phyloP scores from a whole-genome alignment of 2,797 vertebrate genomes.

The Sebastes trivittatus region DNA sequence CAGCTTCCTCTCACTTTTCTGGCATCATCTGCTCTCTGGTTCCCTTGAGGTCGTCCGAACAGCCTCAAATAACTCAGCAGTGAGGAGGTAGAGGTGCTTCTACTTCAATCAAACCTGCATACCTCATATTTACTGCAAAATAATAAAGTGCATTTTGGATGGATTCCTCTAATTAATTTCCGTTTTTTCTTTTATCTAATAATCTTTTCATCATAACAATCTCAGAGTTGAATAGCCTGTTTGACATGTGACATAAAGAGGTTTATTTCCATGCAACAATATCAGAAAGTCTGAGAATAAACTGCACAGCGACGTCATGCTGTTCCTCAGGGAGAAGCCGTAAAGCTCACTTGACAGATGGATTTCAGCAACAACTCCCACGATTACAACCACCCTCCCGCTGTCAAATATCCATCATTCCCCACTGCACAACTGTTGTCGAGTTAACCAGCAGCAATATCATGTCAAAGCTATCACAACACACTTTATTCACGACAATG shows the following conservation, averaged over 20 bases:
- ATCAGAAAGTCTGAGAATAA: not conserved
- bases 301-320: not conserved
- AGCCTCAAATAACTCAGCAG: constrained; percentile 37
- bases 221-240: not conserved
- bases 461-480: not conserved
- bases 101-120: not conserved
- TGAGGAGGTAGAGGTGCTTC: not conserved
- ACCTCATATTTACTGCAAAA: not conserved
- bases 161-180: not conserved
- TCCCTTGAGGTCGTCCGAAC: constrained; percentile 15
- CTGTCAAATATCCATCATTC: constrained; percentile 32
- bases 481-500: not conserved
- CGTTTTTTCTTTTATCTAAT: not conserved
- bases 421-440: constrained; percentile 2
- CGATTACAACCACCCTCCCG: not conserved
- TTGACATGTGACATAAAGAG: not conserved
- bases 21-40: constrained; percentile 36
- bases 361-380: constrained; percentile 38
- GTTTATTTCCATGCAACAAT: not conserved
- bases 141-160: not conserved
- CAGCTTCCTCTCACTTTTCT: constrained; percentile 32
- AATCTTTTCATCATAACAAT: not conserved
- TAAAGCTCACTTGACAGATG: constrained; percentile 30
- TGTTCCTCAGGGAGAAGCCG: not conserved
- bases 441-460: not conserved